Base-by-base conservation (phyloP, 2,888 invertebrate genomes). In the Lepetodrilus schrolli region DNA sequence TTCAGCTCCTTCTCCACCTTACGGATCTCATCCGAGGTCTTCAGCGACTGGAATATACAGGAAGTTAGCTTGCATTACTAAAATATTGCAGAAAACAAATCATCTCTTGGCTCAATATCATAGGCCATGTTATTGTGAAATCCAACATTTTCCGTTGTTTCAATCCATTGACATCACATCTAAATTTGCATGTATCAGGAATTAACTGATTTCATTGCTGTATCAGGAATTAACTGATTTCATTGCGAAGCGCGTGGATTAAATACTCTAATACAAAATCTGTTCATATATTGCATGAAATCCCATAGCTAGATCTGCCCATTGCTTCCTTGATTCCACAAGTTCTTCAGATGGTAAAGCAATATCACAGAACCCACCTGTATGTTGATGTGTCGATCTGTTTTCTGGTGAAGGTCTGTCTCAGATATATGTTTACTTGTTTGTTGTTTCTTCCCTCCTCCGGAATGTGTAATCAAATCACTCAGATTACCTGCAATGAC, bases 11-110 rank as follows among this genome's bases (percentile, higher is more conserved):
- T 83, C 69, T 87, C 83, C n/a, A 86, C 85, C 21, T 77, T 82
- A 38, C 79, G 82, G 23, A 88, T 83, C 75, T 89, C 89, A 73
- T 88, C 88, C 13, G 83, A 74, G 7, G 89, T 89, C 74, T 87
- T 84, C 66, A 88, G 76, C 23, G 87, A 70, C 88, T 89, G 80
- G 70, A 82, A 79, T 66, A 74, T 7, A 69, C 8, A n/a, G 17
- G 17, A 1, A n/a, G n/a, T n/a, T n/a, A n/a, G n/a, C n/a, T n/a
- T n/a, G n/a, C n/a, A n/a, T n/a, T n/a, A n/a, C n/a, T n/a, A n/a
- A n/a, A n/a, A n/a, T n/a, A n/a, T n/a, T n/a, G n/a, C n/a, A n/a
- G n/a, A n/a, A n/a, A n/a, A n/a, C n/a, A n/a, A 43, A 3, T 7
- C 13, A 10, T 5, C 43, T 43, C 17, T 17, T 43, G 43, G 38